Conservation (phyloP, 2,113 vertebrate species). For the Oreochromis niloticus region DNA sequence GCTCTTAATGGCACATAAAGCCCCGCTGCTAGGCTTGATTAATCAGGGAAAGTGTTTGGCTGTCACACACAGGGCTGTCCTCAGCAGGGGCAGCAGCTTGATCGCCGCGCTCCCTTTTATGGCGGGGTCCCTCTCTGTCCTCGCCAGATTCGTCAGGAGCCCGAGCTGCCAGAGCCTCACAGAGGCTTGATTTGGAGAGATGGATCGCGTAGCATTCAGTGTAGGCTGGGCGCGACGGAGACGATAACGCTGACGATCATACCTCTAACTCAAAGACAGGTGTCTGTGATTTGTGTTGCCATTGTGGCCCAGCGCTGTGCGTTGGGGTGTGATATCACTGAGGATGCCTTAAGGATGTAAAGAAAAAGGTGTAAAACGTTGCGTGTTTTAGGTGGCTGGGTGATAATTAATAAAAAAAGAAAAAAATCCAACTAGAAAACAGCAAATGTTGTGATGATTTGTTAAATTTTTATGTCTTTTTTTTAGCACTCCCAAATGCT, state of each 20-base stretch:
- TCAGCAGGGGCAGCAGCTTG: constrained; percentile 37
- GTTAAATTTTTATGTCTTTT: background rate
- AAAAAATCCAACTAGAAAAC: background rate
- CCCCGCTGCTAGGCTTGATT: constrained; percentile 62
- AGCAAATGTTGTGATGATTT: background rate
- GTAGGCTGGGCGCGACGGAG: background rate
- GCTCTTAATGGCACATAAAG: constrained; percentile 66
- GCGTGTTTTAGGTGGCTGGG: background rate
- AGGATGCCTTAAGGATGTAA: background rate
- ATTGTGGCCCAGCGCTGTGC: background rate
- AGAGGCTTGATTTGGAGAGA: background rate
- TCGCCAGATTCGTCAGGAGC: background rate
- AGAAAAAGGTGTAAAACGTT: background rate
- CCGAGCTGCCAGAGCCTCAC: background rate
- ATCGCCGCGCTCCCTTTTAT: constrained; percentile 26
- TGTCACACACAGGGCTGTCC: constrained; percentile 53
- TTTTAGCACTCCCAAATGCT: background rate
- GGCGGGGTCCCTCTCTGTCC: constrained; percentile 17
- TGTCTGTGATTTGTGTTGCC: background rate
- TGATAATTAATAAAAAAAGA: background rate
- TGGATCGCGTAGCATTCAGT: background rate
- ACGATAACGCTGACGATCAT: background rate
- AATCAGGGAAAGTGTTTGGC: constrained; percentile 69
- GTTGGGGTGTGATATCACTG: background rate
- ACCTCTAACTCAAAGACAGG: background rate